Evolutionary conservation across 2,888 invertebrate genomes (phyloP).

Genomic region (Blera fallax): DNA sequence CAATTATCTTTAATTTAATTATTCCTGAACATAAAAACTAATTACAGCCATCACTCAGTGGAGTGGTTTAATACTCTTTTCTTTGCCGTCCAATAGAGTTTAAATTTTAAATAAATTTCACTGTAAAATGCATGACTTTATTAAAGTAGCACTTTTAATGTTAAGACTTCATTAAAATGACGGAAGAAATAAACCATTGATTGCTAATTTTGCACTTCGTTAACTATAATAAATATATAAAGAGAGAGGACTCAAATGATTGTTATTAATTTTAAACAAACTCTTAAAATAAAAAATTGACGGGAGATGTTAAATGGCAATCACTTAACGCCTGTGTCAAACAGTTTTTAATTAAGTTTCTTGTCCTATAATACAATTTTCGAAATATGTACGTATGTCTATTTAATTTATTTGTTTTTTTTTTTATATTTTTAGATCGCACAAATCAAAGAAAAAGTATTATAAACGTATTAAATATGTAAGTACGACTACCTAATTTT

Average conservation of each 20-base stretch:
- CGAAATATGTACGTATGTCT: background rate
- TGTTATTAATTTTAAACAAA: background rate
- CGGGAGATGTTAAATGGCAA: background rate
- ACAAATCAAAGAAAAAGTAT: slow-evolving; percentile 31
- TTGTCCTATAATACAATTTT: background rate
- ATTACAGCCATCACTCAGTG: background rate
- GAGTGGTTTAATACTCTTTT: background rate
- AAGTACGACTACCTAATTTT: slow-evolving; percentile 17
- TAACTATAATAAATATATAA: too few relatives aligned
- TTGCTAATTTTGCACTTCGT: slow-evolving; percentile 36
- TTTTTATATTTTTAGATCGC: slow-evolving; percentile 34
- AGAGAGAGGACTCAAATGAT: too few relatives aligned
- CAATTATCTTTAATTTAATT: too few relatives aligned
- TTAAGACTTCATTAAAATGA: background rate
- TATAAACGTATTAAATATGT: slow-evolving; percentile 40
- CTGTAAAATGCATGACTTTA: background rate
- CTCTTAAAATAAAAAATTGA: background rate
- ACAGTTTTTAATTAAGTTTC: background rate
- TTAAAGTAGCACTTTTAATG: slow-evolving; percentile 2
- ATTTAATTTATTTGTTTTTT: background rate
- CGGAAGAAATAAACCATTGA: background rate
- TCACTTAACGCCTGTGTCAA: background rate
- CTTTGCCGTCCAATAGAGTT: background rate
- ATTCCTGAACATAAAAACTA: background rate
- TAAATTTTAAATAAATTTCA: slow-evolving; percentile 17